Conservation (phyloP, 2,113 vertebrate species). For the Alaudala cheleensis region DNA sequence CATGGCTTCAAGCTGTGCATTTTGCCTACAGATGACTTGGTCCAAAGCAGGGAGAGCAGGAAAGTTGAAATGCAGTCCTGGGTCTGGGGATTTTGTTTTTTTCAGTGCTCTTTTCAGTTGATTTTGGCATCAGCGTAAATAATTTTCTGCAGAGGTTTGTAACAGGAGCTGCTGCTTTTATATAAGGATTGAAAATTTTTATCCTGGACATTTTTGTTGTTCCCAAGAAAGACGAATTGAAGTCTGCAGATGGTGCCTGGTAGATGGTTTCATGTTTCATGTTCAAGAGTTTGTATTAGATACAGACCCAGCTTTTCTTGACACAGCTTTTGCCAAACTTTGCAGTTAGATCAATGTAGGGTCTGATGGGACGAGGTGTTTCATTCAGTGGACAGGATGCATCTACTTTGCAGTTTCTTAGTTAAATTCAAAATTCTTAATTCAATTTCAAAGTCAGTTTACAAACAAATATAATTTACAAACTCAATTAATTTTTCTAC, state of each 20-base stretch:
- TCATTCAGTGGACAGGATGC: not conserved
- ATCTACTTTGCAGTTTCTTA: not conserved
- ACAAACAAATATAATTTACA: not conserved
- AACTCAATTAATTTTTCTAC: not conserved
- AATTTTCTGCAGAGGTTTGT: not conserved
- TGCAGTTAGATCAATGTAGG: rapidly evolving
- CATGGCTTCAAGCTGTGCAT: not conserved
- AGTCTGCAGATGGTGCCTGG: not conserved
- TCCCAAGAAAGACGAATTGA: not conserved
- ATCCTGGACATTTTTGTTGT: not conserved
- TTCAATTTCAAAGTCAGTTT: not conserved
- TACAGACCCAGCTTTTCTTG: not conserved
- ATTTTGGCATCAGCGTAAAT: not conserved
- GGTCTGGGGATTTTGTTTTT: not conserved
- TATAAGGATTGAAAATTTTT: not conserved
- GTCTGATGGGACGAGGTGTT: not conserved
- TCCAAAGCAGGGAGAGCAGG: not conserved
- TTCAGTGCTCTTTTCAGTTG: not conserved
- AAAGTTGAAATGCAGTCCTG: not conserved
- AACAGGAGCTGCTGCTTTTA: not conserved
- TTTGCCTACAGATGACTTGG: not conserved
- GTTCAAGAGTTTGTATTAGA: not conserved
- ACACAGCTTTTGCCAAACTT: not conserved
- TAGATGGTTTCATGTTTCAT: not conserved
- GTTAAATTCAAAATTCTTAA: not conserved